Conservation (phyloP, 2,113 vertebrate genomes). For the Pipa parva region DNA sequence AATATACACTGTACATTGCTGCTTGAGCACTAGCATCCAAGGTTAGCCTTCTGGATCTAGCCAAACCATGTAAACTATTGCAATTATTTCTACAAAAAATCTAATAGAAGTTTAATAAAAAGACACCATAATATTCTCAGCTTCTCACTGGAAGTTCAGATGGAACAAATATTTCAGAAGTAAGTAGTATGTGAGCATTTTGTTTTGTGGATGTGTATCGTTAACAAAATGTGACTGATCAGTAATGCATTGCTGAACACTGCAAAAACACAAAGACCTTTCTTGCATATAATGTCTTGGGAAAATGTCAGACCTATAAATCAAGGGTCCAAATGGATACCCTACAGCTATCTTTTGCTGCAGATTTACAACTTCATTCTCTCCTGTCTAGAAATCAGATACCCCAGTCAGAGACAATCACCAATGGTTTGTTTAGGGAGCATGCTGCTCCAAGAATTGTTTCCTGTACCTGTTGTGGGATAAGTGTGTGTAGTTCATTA, state of each 20-base stretch:
- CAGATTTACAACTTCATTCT: slow-evolving; percentile 41
- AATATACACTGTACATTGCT: no score
- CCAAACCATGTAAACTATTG: no score
- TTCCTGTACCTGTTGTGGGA: no score
- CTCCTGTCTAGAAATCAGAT: slow-evolving; percentile 30
- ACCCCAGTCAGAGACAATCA: slow-evolving; percentile 10
- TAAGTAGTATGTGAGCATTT: no score
- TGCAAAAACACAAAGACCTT: slow-evolving; percentile 53
- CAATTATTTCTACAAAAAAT: background rate
- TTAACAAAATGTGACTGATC: slow-evolving; percentile 57
- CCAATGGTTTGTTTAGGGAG: slow-evolving; percentile 1
- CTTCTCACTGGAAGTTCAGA: slow-evolving; percentile 30
- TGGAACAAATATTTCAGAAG: no score
- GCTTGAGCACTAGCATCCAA: no score
- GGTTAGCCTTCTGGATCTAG: no score
- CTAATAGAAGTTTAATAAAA: background rate
- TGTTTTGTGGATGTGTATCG: slow-evolving; percentile 46
- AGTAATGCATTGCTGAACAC: slow-evolving; percentile 54
- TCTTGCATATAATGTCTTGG: slow-evolving; percentile 45
- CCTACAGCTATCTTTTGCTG: slow-evolving; percentile 49
- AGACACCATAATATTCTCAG: slow-evolving; percentile 4
- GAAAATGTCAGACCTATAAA: slow-evolving; percentile 60
- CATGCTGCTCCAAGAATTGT: no score
- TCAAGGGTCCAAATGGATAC: slow-evolving; percentile 47
- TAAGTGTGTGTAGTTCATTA: no score